Base-by-base conservation (phyloP, 2,113 vertebrate genomes). In the Sinocyclocheilus grahami region DNA sequence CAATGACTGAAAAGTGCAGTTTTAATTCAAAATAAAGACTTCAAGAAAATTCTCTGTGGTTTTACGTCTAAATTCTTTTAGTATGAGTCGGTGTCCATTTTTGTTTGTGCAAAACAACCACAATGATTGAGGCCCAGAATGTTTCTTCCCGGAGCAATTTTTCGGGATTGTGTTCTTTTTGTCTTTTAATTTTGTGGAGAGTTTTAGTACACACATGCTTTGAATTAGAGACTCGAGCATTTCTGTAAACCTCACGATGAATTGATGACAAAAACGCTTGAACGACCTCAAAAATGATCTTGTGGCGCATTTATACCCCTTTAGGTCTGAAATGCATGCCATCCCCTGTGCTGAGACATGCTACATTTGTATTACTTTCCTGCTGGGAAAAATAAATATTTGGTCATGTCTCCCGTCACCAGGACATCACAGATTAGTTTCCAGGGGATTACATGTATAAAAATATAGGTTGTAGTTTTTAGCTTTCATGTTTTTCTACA, bases 401-500 rank as follows among this genome's bases (percentile, higher is more conserved):
- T 72, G 48, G 10, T 12, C 9, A 16, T 24, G 62, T 69, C 62
- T 30, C 0, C 37, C 3, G 0, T 67, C 30, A 39, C 77, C 37
- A 16, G 10, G 16, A 48, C 83, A 69, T 53, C 37, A 53, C 77
- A 16, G 33, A 78, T 85, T 76, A 63, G 30, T 71, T 77, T 81
- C 33, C 62, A 67, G 14, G 9, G 51, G 87, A 83, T 88, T 80
- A 83, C 16, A 63, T 62, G 10, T 37, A 82, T 53, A 48, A 46
- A 81, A 11, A 42, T 33, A 46, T 4, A 37, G 39, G 60, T 67
- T 67, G 65, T 2, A 27, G 7, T 69, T 51, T 77, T 75, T 67
- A 20, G 4, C 13, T 67, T 16, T 24, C 30, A 3, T 63, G 42
- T 79, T 22, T 75, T 27, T 9, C 42, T 79, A 1, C 75, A 10